Evolutionary conservation across 2,113 vertebrate genomes (phyloP), one percentile per base, ranked within the genome.

Genomic region (Seriola rivoliana): DNA sequence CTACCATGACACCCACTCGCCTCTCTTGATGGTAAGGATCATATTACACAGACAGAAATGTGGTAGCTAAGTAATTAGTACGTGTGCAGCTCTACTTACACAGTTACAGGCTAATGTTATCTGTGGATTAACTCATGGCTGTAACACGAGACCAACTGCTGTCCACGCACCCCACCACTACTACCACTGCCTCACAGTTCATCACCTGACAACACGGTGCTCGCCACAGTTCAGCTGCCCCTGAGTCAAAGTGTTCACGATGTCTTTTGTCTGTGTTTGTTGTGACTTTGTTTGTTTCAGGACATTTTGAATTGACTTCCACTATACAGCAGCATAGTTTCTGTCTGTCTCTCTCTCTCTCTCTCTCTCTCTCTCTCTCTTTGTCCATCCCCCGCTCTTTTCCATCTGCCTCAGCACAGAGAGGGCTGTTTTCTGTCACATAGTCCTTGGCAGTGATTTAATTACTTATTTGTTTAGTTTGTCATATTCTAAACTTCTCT

Each of bases 381-480:
- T 77, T 85, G 77, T 87, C 77, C 60, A 6, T 23, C 80, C 76
- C 71, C 80, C 69, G 0, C 78, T 78, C 59, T 59, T 92, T 93
- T 90, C 70, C 86, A 72, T 82, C 80, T 13, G 29, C 71, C 69
- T 86, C 85, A 82, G 76, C 68, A 86, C 83, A 85, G 60, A 88
- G 84, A 68, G 65, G 80, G 32, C 76, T 91, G 86, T 88, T 90
- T 82, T 75, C 76, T 84, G 77, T 91, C 86, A 36, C 69, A 42
- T 68, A 75, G 66, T 82, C 75, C 86, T 93, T 91, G 88, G 89
- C 88, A 93, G 71, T 46, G 70, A 87, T 84, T 91, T 93, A 94
- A 93, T 92, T 91, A 82, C 88, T 91, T 89, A 79, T 92, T 93
- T 94, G 85, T 93, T 93, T 93, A 85, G 81, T 91, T 93, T 91